Percentiles rank a stretch among this genome's conserved stretches.
phyloP scores from a whole-genome alignment of 2,113 vertebrate genomes.

The Chascanopsetta lugubris region DNA sequence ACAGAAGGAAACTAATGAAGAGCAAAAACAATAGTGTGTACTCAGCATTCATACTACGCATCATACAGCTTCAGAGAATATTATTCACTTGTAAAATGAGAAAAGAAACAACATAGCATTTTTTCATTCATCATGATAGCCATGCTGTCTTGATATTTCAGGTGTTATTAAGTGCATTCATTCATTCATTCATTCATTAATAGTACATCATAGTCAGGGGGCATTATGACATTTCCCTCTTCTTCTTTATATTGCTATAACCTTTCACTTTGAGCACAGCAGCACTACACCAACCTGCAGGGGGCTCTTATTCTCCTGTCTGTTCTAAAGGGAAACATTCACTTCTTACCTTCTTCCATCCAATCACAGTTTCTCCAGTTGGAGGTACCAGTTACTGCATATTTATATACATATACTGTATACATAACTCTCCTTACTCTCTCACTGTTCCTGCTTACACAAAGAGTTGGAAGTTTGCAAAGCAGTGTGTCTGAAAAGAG shows the following conservation, averaged over 20 bases:
- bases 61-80: too few species aligned
- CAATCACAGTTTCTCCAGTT: constrained; percentile 4
- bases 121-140: too few species aligned
- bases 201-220: not conserved
- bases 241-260: not conserved
- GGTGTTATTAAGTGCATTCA: not conserved
- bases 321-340: constrained; percentile 20
- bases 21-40: too few species aligned
- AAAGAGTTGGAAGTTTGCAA: constrained; percentile 11
- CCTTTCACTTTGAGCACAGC: constrained; percentile 1
- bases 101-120: too few species aligned
- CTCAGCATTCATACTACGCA: not conserved
- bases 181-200: too few species aligned
- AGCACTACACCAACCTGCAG: constrained; percentile 10
- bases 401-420: constrained; percentile 48
- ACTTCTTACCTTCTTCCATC: not conserved
- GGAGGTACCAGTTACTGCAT: constrained; percentile 35
- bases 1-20: too few species aligned
- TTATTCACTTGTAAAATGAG: not conserved
- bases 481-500: constrained; percentile 25
- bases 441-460: constrained; percentile 24
- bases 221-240: constrained; percentile 21
- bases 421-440: constrained; percentile 27
- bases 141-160: too few species aligned
- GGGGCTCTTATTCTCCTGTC: not conserved